These are phyloP conservation scores for Parasteatoda lunata DNA, from an alignment of 2,888 invertebrate species.

Conservation along the genomic window DNA sequence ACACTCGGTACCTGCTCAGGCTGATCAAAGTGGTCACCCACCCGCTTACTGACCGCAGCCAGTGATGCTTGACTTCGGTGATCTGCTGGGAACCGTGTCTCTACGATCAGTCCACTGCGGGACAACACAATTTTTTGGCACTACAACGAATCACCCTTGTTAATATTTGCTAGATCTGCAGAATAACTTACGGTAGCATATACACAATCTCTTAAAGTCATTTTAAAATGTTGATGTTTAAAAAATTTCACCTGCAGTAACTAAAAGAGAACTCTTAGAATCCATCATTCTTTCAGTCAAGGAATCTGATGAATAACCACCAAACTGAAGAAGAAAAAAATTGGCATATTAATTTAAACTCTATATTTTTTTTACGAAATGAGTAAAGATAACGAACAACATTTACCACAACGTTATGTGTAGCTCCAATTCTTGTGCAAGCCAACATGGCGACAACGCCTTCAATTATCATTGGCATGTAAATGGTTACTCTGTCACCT, in stretches of 20 bases:
- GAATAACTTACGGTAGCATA: too few species aligned
- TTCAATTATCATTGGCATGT: constrained; percentile 99
- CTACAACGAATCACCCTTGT: too few species aligned
- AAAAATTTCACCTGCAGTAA: constrained; percentile 57
- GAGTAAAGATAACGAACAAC: constrained; percentile 2
- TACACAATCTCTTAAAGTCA: background rate
- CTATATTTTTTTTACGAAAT: constrained; percentile 7
- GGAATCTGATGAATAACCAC: constrained; percentile 95
- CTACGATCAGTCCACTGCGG: too few species aligned
- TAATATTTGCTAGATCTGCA: too few species aligned
- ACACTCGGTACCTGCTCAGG: too few species aligned
- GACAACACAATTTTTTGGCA: too few species aligned
- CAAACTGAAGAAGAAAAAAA: constrained; percentile 81
- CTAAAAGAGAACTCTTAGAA: constrained; percentile 87
- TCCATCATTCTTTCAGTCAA: constrained; percentile 93
- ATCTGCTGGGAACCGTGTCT: too few species aligned
- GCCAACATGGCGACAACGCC: constrained; percentile 94
- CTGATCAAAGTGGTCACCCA: too few species aligned
- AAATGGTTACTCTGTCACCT: constrained; percentile 95
- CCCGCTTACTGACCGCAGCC: too few species aligned
- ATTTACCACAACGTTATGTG: constrained; percentile 96
- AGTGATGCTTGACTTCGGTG: too few species aligned
- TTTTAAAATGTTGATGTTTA: background rate
- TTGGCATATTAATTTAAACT: background rate
- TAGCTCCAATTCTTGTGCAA: constrained; percentile 95